phyloP scores from a whole-genome alignment of 2,797 vertebrate genomes.

The Cossypha polioptera region DNA sequence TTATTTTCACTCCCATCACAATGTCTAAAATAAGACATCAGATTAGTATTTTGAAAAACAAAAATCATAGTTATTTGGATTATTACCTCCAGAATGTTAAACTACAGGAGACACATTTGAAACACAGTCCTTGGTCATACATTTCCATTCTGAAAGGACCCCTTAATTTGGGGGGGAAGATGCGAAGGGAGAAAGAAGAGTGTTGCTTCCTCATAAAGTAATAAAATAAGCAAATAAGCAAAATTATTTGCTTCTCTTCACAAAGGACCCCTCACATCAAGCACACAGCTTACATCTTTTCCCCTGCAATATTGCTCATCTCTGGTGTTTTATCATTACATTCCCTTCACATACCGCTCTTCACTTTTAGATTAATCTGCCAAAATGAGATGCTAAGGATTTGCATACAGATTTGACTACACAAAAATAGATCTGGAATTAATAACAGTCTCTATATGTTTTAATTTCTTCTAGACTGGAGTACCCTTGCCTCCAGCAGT shows the following conservation, averaged over 20 bases:
- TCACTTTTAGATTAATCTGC: conserved; percentile 81
- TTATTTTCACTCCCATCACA: conserved; percentile 20
- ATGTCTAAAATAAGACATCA: conserved; percentile 30
- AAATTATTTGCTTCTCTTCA: conserved; percentile 44
- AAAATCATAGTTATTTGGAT: conserved; percentile 33
- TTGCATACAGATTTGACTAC: conserved; percentile 88
- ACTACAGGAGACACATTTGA: neutral
- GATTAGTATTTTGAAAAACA: conserved; percentile 32
- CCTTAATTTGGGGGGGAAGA: neutral
- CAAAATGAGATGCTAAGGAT: conserved; percentile 85
- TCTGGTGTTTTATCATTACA: conserved; percentile 72
- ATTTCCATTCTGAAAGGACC: neutral
- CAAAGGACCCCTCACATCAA: conserved; percentile 1
- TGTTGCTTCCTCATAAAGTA: conserved; percentile 11
- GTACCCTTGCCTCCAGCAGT: conserved; percentile 85
- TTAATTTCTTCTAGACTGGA: conserved; percentile 84
- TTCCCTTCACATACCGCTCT: conserved; percentile 76
- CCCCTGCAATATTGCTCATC: conserved; percentile 50
- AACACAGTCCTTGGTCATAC: neutral
- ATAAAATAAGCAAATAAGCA: conserved; percentile 54
- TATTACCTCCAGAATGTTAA: conserved; percentile 22
- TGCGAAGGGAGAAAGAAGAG: neutral
- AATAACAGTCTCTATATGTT: conserved; percentile 86
- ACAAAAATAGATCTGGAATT: conserved; percentile 86
- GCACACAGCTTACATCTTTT: conserved; percentile 35